Conservation (phyloP, 1,140 invertebrate genomes). For the Drosophila bifasciata region DNA sequence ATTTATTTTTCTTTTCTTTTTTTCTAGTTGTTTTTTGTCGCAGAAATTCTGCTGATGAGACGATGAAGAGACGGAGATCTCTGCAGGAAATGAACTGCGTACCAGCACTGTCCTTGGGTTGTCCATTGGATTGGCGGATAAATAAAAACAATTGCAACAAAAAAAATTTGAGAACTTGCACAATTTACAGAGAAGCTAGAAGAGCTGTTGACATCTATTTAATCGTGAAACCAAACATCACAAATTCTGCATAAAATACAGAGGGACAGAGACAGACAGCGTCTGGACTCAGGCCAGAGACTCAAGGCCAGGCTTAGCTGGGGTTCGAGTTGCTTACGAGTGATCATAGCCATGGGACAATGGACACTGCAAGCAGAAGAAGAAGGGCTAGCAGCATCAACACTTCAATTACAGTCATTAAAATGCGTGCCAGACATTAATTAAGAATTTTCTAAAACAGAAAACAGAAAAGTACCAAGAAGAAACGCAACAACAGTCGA, state of each 20-base stretch:
- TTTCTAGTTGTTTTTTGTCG: too few species aligned
- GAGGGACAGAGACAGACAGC: not conserved
- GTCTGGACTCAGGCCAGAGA: not conserved
- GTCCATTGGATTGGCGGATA: too few species aligned
- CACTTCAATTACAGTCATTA: conserved; percentile 62
- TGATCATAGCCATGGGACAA: not conserved
- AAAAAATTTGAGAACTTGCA: not conserved
- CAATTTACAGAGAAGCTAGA: too few species aligned
- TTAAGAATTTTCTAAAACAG: conserved; percentile 53
- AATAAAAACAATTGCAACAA: too few species aligned
- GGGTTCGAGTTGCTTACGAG: too few species aligned
- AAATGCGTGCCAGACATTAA: conserved; percentile 60
- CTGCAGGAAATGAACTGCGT: too few species aligned
- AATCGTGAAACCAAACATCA: too few species aligned
- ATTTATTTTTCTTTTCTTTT: not conserved
- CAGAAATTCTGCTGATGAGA: not conserved
- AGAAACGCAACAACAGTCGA: not conserved
- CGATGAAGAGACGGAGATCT: not conserved
- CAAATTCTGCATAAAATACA: too few species aligned
- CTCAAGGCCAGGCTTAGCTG: too few species aligned
- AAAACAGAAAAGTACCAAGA: conserved; percentile 7
- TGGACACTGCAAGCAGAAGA: not conserved
- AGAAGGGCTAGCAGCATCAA: conserved; percentile 6
- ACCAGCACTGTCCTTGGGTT: too few species aligned
- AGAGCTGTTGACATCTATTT: too few species aligned